These are phyloP conservation scores for Rhadina sibilatrix DNA, from an alignment of 2,113 vertebrate species.

Conservation along the genomic window DNA sequence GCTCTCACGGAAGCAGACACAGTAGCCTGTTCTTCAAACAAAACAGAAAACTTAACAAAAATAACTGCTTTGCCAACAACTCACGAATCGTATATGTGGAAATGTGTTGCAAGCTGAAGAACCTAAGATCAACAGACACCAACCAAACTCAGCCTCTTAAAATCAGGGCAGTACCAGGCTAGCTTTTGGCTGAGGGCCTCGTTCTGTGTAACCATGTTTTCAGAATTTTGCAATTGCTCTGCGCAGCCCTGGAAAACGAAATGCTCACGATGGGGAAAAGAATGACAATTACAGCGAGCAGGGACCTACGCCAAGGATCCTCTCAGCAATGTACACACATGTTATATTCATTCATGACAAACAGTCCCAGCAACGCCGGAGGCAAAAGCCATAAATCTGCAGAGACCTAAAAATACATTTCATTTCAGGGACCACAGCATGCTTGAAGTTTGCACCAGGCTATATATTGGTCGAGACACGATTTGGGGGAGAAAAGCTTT, in stretches of 20 bases:
- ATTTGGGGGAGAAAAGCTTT: background rate
- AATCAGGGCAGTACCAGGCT: background rate
- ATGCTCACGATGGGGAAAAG: background rate
- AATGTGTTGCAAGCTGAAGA: background rate
- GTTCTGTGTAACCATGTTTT: background rate
- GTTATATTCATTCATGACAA: background rate
- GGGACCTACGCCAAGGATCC: background rate
- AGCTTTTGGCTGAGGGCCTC: background rate
- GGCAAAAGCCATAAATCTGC: background rate
- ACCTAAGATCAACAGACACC: background rate
- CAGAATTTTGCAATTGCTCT: background rate
- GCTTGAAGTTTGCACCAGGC: background rate
- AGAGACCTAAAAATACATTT: background rate
- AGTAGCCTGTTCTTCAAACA: background rate
- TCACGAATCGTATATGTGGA: background rate
- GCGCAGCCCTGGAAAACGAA: background rate
- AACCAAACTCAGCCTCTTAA: background rate
- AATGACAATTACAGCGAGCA: background rate
- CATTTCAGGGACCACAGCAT: background rate
- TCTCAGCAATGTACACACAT: background rate
- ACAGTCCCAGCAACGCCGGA: background rate
- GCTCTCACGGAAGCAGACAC: accelerated
- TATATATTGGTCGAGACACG: accelerated
- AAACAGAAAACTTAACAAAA: background rate
- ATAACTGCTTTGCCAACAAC: background rate